phyloP scores from a whole-genome alignment of 2,797 vertebrate species.

The Bufotes viridis region DNA sequence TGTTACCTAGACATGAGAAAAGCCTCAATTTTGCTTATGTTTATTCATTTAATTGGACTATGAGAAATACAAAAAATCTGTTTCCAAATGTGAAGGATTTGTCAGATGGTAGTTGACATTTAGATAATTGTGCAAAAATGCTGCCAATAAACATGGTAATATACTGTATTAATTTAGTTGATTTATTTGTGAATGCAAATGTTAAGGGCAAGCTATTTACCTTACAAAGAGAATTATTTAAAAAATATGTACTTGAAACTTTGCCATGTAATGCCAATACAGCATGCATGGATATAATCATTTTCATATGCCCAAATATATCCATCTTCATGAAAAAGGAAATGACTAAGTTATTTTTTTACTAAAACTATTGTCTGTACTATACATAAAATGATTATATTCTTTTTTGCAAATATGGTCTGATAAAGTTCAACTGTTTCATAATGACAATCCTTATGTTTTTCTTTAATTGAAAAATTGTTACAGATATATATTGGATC shows the following conservation, averaged over 20 bases:
- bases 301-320: neutral
- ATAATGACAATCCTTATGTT: too few relatives aligned
- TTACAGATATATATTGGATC: too few relatives aligned
- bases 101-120: conserved; percentile 25
- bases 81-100: conserved; percentile 26
- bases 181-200: conserved; percentile 21
- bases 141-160: conserved; percentile 14
- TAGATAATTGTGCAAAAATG: conserved; percentile 38
- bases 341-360: too few relatives aligned
- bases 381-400: too few relatives aligned
- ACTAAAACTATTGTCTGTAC: neutral
- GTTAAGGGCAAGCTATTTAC: conserved; percentile 21
- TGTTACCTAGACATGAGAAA: neutral
- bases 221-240: neutral
- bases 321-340: neutral
- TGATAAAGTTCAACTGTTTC: too few relatives aligned
- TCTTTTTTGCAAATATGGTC: too few relatives aligned
- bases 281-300: neutral
- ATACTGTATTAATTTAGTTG: conserved; percentile 13
- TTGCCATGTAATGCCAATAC: neutral
- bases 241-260: neutral
- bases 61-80: neutral
- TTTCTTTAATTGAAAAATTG: too few relatives aligned
- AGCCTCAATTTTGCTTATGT: neutral
- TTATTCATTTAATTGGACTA: neutral